phyloP scores from a whole-genome alignment of 2,888 invertebrate genomes.

The Habroteleia sp. region DNA sequence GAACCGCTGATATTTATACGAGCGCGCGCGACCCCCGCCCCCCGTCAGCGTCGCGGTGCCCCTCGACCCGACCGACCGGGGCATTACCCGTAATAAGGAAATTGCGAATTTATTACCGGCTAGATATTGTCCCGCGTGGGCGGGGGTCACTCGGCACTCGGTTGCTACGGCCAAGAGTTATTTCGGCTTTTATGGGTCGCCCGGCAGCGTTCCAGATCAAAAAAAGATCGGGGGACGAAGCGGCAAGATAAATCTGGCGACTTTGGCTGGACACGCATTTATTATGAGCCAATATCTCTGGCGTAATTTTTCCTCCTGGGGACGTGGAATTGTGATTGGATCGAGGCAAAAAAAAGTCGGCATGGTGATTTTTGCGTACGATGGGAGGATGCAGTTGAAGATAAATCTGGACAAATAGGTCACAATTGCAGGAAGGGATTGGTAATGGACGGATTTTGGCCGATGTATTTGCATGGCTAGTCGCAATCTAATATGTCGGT shows the following conservation, averaged over 20 bases:
- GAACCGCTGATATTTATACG: slow-evolving; percentile 81
- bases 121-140: slow-evolving; percentile 75
- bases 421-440: slow-evolving; percentile 19
- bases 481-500: too few species aligned
- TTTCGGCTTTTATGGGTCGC: slow-evolving; percentile 79
- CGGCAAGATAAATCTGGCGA: slow-evolving; percentile 52
- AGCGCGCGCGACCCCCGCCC: slow-evolving; percentile 65
- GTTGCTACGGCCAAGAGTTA: slow-evolving; percentile 75
- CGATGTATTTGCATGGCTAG: slow-evolving; percentile 14
- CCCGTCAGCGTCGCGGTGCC: slow-evolving; percentile 25
- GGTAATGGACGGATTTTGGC: slow-evolving; percentile 3
- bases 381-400: slow-evolving; percentile 19
- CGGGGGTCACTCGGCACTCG: slow-evolving; percentile 53
- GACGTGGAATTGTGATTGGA: slow-evolving; percentile 11
- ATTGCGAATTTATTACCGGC: slow-evolving; percentile 81
- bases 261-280: slow-evolving; percentile 58
- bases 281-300: slow-evolving; percentile 52
- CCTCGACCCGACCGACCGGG: slow-evolving; percentile 76
- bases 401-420: slow-evolving; percentile 54
- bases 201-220: slow-evolving; percentile 77
- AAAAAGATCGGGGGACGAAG: slow-evolving; percentile 47
- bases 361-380: slow-evolving; percentile 35
- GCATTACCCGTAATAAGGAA: slow-evolving; percentile 81
- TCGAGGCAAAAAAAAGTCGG: slow-evolving; percentile 18
- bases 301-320: slow-evolving; percentile 51